A percentile compares a stretch with the other conserved stretches of the same genome.
phyloP scores from a whole-genome alignment of 1,140 invertebrate genomes.

The Panonychus citri region DNA sequence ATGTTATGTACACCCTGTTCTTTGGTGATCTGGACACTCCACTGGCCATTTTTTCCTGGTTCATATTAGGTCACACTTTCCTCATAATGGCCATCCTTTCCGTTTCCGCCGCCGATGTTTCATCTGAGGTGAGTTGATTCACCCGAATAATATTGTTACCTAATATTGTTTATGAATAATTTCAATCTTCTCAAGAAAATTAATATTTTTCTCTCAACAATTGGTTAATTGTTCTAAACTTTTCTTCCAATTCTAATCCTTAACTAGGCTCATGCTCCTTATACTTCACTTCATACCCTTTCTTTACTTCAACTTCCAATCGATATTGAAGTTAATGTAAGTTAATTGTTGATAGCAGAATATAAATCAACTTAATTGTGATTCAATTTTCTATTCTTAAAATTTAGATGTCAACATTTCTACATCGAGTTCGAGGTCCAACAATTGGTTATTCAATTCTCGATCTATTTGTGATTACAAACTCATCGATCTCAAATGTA shows the following conservation, averaged over 20 bases:
- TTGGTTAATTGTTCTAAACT: no score
- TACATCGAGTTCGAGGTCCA: conserved; percentile 12
- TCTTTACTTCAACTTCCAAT: conserved; percentile 12
- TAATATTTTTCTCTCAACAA: no score
- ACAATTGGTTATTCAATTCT: conserved; percentile 14
- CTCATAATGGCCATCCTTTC: conserved; percentile 9
- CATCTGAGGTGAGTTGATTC: conserved; percentile 10
- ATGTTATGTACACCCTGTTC: conserved; percentile 12
- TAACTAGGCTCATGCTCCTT: conserved; percentile 13
- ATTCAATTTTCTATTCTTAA: background rate
- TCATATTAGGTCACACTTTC: conserved; percentile 8
- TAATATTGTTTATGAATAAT: no score
- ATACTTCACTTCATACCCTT: conserved; percentile 12
- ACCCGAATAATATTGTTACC: no score
- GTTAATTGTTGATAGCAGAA: background rate
- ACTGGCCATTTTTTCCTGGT: conserved; percentile 10
- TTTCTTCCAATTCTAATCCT: background rate
- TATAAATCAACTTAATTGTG: background rate
- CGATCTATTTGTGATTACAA: conserved; percentile 12
- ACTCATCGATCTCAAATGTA: conserved; percentile 12
- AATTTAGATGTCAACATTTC: conserved; percentile 13
- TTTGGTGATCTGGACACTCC: conserved; percentile 11
- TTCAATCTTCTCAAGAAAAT: no score
- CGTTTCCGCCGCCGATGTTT: conserved; percentile 11
- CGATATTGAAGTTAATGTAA: conserved; percentile 13